Conservation (phyloP, 2,113 vertebrate genomes). For the Lophochroa leadbeateri region DNA sequence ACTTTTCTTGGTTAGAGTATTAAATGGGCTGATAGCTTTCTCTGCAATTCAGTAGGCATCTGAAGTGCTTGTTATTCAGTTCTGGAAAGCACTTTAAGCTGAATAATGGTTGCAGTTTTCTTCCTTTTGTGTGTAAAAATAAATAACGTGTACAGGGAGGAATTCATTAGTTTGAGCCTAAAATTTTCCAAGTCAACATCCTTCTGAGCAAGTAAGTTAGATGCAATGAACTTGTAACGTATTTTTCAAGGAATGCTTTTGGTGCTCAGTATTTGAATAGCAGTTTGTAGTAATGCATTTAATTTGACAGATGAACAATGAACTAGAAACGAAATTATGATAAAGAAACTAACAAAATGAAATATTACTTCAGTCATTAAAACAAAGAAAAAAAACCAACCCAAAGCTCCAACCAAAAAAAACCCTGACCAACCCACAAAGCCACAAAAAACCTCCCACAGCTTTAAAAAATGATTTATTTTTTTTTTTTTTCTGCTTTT, state of each 20-base stretch:
- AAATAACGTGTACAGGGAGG: neutral
- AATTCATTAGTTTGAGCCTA: neutral
- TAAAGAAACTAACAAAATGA: neutral
- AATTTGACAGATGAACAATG: neutral
- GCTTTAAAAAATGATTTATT: neutral
- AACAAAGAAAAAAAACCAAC: neutral
- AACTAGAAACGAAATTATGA: neutral
- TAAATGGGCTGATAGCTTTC: neutral
- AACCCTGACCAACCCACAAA: neutral
- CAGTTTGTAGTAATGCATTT: neutral
- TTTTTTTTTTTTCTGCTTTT: neutral
- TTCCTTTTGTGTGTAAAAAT: neutral
- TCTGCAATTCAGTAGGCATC: neutral
- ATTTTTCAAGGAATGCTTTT: neutral
- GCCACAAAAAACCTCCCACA: fast-evolving
- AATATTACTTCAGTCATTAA: neutral
- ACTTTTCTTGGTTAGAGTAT: neutral
- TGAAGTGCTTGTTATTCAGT: neutral
- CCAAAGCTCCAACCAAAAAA: neutral
- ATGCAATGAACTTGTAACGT: neutral
- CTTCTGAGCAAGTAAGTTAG: neutral
- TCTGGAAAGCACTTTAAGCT: neutral
- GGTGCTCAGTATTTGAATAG: neutral
- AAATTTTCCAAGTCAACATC: neutral
- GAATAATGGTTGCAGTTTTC: neutral